Base-by-base conservation (phyloP, 2,113 vertebrate species). In the Platycercus adscitus region DNA sequence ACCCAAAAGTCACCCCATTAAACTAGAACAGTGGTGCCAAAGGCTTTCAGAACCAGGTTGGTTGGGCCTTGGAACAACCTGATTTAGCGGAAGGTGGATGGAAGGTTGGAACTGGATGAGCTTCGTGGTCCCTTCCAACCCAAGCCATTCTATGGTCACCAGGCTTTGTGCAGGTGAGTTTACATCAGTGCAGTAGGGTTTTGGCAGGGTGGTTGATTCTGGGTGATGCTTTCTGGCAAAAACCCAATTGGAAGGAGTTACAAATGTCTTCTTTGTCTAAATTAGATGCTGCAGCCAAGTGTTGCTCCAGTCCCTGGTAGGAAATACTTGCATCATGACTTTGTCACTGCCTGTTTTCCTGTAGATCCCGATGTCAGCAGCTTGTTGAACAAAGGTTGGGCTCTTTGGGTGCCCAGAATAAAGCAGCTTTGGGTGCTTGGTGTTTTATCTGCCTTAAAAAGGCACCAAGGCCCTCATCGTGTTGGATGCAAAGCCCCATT, bases 281-380 rank as follows among this genome's bases (percentile, higher is more conserved):
- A 24, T 49, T 10, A 44, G 29, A 6, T 13, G 6, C 39, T 52
- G 44, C 80, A 92, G 69, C 46, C 73, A 35, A 20, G 43, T 5
- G 60, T 64, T 47, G 53, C 56, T 55, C 16, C 14, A 18, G 33
- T 52, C 41, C 23, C 24, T 53, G 49, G 52, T 29, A 33, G 81
- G 68, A n/a, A 69, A 17, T 33, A 58, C 44, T 39, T 78, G 60
- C 2, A 2, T 20, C 68, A 1, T 70, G 44, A 19, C 8, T 29
- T 73, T 55, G 11, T 13, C 2, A 8, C 44, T 52, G 61, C 73
- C 63, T 1, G 0, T 70, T 44, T 60, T 52, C 55, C 55, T 25
- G 12, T 26, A 20, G 75, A 20, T 37, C 37, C 64, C 2, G 0
- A 12, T 0, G 0, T 13, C 64, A 21, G 52, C 41, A 71, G 35